Conservation (phyloP, 2,888 invertebrate genomes). For the Ametastegia equiseti region DNA sequence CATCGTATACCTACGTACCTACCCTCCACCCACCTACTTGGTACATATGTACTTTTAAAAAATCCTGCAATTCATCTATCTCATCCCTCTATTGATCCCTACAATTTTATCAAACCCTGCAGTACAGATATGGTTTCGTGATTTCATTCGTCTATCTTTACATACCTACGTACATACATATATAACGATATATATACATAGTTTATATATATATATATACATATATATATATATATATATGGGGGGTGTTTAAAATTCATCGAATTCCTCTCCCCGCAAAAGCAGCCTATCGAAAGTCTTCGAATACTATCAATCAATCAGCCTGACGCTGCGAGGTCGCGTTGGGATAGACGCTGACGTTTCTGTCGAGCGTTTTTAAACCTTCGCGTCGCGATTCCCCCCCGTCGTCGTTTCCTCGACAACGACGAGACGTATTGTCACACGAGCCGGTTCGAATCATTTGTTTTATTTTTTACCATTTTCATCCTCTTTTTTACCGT, state of each 20-base stretch:
- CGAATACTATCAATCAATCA: conserved; percentile 33
- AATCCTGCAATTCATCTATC: no score
- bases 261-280: background rate
- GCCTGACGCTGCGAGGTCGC: conserved; percentile 2
- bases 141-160: no score
- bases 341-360: conserved; percentile 11
- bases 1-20: no score
- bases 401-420: background rate
- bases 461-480: background rate
- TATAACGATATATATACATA: no score
- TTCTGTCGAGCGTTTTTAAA: conserved; percentile 3
- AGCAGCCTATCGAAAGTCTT: background rate
- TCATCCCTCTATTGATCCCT: no score
- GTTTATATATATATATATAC: no score
- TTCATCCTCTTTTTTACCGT: background rate
- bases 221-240: background rate
- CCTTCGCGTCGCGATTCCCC: no score
- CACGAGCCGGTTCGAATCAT: background rate
- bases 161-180: no score
- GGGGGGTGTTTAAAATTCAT: conserved; percentile 7
- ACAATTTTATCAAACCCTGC: no score
- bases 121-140: no score
- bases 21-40: no score
- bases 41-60: no score
- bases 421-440: background rate